A percentile compares a stretch with the other conserved stretches of the same genome.
phyloP scores from a whole-genome alignment of 2,888 invertebrate genomes.

The Petrolisthes cinctipes region DNA sequence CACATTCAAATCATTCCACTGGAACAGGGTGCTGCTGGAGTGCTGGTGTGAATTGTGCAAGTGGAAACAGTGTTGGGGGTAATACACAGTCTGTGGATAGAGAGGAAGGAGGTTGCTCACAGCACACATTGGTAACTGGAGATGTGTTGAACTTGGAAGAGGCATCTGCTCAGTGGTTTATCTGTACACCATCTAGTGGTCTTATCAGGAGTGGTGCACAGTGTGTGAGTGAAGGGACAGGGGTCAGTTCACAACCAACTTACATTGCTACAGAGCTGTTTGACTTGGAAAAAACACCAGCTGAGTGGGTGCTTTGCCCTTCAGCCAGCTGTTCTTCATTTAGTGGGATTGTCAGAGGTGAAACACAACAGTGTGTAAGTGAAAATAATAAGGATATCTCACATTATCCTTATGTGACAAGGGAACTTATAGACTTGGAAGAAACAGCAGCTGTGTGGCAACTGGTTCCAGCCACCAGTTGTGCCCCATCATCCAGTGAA shows the following conservation, averaged over 20 bases:
- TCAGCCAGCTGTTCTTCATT: too few relatives aligned
- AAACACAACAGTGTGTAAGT: background rate
- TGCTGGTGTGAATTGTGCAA: too few relatives aligned
- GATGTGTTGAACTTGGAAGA: too few relatives aligned
- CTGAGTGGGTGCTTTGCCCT: background rate
- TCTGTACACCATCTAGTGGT: too few relatives aligned
- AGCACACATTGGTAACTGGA: too few relatives aligned
- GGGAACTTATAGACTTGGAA: constrained; percentile 7
- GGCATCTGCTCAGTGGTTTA: too few relatives aligned
- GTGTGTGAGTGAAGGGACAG: background rate
- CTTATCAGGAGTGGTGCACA: too few relatives aligned
- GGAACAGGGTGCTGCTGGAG: background rate
- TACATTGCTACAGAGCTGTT: background rate
- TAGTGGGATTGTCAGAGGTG: too few relatives aligned
- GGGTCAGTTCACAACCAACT: background rate
- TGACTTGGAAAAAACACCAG: constrained; percentile 19
- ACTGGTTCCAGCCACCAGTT: background rate
- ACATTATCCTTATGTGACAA: background rate
- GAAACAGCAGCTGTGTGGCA: background rate
- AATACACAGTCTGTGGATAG: background rate
- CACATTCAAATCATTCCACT: background rate
- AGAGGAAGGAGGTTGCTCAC: background rate
- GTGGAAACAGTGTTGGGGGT: background rate
- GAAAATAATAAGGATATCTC: background rate
- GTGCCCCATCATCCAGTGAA: background rate